These are phyloP conservation scores for Serripes groenlandicus DNA, from an alignment of 2,888 invertebrate species.

Conservation along the genomic window DNA sequence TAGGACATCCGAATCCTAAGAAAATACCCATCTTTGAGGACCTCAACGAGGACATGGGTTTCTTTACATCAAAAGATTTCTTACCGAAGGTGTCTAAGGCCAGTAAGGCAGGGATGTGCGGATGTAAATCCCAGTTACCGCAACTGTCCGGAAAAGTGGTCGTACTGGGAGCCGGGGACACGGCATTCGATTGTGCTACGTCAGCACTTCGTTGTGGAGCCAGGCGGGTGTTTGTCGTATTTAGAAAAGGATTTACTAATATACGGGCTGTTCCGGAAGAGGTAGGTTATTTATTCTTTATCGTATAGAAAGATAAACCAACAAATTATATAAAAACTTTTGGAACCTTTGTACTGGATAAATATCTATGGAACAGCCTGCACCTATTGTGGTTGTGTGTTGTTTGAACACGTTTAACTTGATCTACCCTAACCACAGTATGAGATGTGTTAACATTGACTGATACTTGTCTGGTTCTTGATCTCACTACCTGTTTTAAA, in stretches of 20 bases:
- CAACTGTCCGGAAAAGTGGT: constrained; percentile 91
- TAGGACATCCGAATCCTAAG: constrained; percentile 96
- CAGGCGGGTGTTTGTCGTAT: constrained; percentile 95
- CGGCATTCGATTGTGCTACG: constrained; percentile 99
- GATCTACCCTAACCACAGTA: too few relatives aligned
- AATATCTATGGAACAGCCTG: too few relatives aligned
- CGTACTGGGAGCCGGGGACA: constrained; percentile 98
- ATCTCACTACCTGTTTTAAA: too few relatives aligned
- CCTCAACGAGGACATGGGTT: constrained; percentile 93
- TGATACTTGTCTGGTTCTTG: too few relatives aligned
- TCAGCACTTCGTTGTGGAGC: constrained; percentile 98
- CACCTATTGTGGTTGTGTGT: too few relatives aligned
- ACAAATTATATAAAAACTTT: too few relatives aligned
- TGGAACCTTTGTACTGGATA: too few relatives aligned
- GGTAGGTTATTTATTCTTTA: constrained; percentile 88
- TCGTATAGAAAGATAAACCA: too few relatives aligned
- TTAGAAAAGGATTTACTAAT: constrained; percentile 97
- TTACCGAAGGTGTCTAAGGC: constrained; percentile 93
- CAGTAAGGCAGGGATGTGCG: constrained; percentile 96
- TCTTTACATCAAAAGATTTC: constrained; percentile 98
- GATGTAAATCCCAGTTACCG: constrained; percentile 92
- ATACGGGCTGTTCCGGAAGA: constrained; percentile 99
- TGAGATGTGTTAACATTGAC: too few relatives aligned
- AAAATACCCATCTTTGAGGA: constrained; percentile 90
- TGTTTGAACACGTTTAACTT: too few relatives aligned